phyloP scores from a whole-genome alignment of 2,113 vertebrate species.

The Alethe castanea region DNA sequence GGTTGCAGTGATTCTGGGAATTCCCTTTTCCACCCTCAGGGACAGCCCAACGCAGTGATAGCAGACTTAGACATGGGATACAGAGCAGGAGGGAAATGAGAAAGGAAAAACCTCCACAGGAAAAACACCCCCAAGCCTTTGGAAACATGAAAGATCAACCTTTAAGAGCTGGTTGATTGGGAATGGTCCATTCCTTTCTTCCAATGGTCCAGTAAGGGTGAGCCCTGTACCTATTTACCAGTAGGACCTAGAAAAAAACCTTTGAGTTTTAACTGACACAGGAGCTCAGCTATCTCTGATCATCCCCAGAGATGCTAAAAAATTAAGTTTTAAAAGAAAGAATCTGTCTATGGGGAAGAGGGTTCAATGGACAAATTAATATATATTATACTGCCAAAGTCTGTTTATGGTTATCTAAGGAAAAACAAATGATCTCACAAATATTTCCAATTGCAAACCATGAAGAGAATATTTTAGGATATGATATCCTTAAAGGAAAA shows the following conservation, averaged over 20 bases:
- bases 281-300: neutral
- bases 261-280: neutral
- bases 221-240: neutral
- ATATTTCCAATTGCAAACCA: neutral
- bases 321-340: neutral
- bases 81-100: neutral
- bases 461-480: neutral
- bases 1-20: neutral
- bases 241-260: neutral
- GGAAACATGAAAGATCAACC: neutral
- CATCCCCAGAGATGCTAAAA: neutral
- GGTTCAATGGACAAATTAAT: neutral
- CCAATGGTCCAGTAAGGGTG: neutral
- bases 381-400: neutral
- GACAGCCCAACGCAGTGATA: rapidly evolving
- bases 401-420: neutral
- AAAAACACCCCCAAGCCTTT: neutral
- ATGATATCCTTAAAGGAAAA: neutral
- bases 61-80: neutral
- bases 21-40: neutral
- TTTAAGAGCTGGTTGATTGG: no score
- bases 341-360: neutral
- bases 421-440: neutral
- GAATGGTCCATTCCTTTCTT: neutral
- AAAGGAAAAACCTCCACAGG: neutral